Conservation (phyloP, 2,888 invertebrate species). For the Subacronicta megacephala region DNA sequence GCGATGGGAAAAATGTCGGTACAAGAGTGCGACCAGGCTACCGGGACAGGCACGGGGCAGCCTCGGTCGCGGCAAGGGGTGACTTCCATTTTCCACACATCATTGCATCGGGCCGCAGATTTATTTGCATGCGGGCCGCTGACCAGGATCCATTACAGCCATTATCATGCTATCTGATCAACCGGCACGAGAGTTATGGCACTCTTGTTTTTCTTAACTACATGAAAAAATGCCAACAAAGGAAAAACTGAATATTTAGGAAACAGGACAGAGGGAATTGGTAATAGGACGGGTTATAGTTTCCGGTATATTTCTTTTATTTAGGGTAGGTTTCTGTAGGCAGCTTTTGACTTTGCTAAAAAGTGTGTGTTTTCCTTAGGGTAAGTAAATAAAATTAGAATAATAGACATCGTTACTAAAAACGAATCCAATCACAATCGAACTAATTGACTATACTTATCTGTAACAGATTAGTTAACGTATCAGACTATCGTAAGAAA, state of each 20-base stretch:
- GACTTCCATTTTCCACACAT: conserved; percentile 89
- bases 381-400: conserved; percentile 55
- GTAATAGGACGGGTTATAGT: conserved; percentile 80
- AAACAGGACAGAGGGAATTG: conserved; percentile 72
- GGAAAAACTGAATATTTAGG: conserved; percentile 77
- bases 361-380: conserved; percentile 35
- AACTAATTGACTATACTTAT: conserved; percentile 54
- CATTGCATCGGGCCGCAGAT: conserved; percentile 89
- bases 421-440: conserved; percentile 28
- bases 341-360: conserved; percentile 56
- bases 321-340: conserved; percentile 61
- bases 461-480: conserved; percentile 53
- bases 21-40: conserved; percentile 54
- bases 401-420: conserved; percentile 24
- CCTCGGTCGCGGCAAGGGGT: conserved; percentile 74
- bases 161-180: conserved; percentile 88
- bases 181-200: conserved; percentile 87
- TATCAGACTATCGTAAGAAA: conserved; percentile 58
- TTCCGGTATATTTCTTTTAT: conserved; percentile 82
- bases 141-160: conserved; percentile 90
- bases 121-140: conserved; percentile 90
- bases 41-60: conserved; percentile 54
- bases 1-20: conserved; percentile 56
- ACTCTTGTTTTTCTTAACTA: conserved; percentile 87
- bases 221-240: conserved; percentile 80